Evolutionary conservation across 1,140 invertebrate species (phyloP).

Genomic region (Galleria mellonella): DNA sequence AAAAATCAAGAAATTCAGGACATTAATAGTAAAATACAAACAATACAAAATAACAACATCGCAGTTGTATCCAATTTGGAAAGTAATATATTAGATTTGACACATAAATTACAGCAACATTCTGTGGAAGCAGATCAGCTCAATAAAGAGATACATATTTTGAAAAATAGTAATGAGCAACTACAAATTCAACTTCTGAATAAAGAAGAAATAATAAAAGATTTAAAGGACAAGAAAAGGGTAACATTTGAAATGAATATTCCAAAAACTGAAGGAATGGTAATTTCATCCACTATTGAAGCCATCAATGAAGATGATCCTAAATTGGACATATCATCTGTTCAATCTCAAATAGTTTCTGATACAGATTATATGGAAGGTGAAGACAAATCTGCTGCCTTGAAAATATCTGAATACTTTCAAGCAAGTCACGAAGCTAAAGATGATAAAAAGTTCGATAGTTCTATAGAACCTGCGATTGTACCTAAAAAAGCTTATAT

Average conservation of each 20-base stretch:
- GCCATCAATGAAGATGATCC: slow-evolving; percentile 34
- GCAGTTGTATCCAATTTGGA: slow-evolving; percentile 31
- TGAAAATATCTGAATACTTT: slow-evolving; percentile 28
- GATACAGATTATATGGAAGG: slow-evolving; percentile 19
- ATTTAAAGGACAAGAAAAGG: slow-evolving; percentile 51
- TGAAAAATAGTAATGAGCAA: slow-evolving; percentile 36
- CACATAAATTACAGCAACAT: slow-evolving; percentile 21
- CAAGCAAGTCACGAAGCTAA: slow-evolving; percentile 1
- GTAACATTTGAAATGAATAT: slow-evolving; percentile 65
- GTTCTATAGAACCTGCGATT: slow-evolving; percentile 28
- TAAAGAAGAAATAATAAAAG: slow-evolving; percentile 58
- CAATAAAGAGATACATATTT: slow-evolving; percentile 18
- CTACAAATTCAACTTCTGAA: slow-evolving; percentile 27
- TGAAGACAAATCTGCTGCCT: slow-evolving; percentile 9
- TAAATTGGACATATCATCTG: slow-evolving; percentile 29
- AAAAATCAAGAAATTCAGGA: slow-evolving; percentile 56
- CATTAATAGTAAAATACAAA: slow-evolving; percentile 35
- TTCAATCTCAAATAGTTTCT: slow-evolving; percentile 57
- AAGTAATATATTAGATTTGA: slow-evolving; percentile 32
- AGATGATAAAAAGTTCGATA: background rate
- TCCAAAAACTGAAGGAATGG: slow-evolving; percentile 65
- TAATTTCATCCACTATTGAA: slow-evolving; percentile 65
- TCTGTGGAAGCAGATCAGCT: slow-evolving; percentile 24
- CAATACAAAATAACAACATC: slow-evolving; percentile 29
- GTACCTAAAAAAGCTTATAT: slow-evolving; percentile 73